Evolutionary conservation across 2,797 vertebrate species (phyloP), one percentile per base, ranked within the genome.

Genomic region (Neosilurus hyrtlii): DNA sequence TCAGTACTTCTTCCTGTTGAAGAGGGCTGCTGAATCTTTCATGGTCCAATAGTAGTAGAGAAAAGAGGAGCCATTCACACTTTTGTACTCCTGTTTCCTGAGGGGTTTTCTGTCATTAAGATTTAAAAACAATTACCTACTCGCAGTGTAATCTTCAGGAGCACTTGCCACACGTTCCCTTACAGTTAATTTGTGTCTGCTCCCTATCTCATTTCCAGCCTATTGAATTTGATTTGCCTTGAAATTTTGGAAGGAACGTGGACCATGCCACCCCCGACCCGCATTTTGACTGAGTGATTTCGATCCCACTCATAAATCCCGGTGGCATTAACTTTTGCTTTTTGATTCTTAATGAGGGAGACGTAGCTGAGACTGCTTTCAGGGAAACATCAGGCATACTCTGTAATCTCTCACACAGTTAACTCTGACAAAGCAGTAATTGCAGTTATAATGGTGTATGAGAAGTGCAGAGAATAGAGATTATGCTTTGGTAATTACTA

Each of bases 61-160:
- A 75, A 91, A 91, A 88, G 80, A 89, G 57, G 63, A 51, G 86
- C 80, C 86, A 62, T 67, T 73, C 89, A 86, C 22, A 84, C 84
- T 88, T 18, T 82, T 89, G 86, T 83, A 61, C 49, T 7, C 87
- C 91, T 88, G 92, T 91, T 90, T 92, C 93, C 92, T 92, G 86
- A 91, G 87, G 89, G 84, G 14, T 4, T 87, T 88, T 84, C 85
- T 91, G 90, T 91, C 90, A 93, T 94, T 93, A 92, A 90, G 89
- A 87, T 90, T 92, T 91, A 81, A 91, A 89, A 85, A 86, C 89
- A 85, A 81, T 78, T 74, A 80, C 75, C 72, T 81, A 63, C 54
- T 57, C 30, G 3, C 86, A 82, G 82, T 16, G 61, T 84, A 51
- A 71, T 80, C 80, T 80, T 79, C 63, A 70, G 59, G 56, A 67